Conservation (phyloP, 2,888 invertebrate genomes). For the Hemithea aestivaria region DNA sequence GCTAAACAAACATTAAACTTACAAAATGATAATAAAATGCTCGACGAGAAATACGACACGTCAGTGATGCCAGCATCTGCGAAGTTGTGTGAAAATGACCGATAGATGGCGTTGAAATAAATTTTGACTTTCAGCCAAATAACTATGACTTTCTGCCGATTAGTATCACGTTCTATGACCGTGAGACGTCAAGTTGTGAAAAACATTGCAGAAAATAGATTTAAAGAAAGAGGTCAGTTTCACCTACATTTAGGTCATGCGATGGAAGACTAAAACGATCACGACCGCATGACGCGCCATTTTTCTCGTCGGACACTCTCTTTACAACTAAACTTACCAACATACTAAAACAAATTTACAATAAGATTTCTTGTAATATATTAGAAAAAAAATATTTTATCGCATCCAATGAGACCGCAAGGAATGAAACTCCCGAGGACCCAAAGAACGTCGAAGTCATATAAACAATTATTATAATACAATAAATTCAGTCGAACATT, state of each 20-base stretch:
- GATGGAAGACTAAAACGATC: too few relatives aligned
- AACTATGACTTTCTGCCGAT: too few relatives aligned
- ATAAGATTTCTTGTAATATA: slow-evolving; percentile 54
- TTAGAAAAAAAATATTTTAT: slow-evolving; percentile 42
- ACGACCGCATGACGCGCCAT: slow-evolving; percentile 17
- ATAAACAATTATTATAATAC: slow-evolving; percentile 49
- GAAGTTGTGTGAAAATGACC: neutral
- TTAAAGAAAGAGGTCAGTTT: too few relatives aligned
- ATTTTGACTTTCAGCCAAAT: too few relatives aligned
- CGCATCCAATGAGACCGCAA: slow-evolving; percentile 18
- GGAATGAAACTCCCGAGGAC: slow-evolving; percentile 35
- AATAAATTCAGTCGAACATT: slow-evolving; percentile 64
- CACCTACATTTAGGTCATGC: too few relatives aligned
- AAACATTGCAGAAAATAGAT: too few relatives aligned
- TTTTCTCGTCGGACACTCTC: slow-evolving; percentile 5
- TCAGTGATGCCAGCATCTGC: neutral
- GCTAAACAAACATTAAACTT: slow-evolving; percentile 69
- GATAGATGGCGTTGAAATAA: neutral
- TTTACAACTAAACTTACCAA: slow-evolving; percentile 69
- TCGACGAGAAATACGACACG: slow-evolving; percentile 6
- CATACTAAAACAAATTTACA: slow-evolving; percentile 74
- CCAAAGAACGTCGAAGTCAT: slow-evolving; percentile 22
- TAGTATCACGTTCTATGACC: too few relatives aligned
- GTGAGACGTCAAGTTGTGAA: too few relatives aligned
- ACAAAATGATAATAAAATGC: slow-evolving; percentile 61